These are phyloP conservation scores for Drosophila helvetica DNA, from an alignment of 2,888 invertebrate species.

Conservation along the genomic window DNA sequence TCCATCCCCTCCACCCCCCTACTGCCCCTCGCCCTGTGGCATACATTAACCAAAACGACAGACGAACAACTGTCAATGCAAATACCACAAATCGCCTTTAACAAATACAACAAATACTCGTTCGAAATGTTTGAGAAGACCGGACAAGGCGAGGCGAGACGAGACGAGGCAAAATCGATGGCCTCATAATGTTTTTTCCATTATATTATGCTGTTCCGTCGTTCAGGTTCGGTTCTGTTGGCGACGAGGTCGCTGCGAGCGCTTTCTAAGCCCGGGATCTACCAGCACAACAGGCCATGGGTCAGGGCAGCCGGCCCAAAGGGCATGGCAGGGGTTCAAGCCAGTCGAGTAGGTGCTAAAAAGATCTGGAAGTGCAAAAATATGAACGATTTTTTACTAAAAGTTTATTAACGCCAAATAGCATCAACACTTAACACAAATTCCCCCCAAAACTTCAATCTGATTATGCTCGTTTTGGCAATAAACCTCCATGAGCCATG, in stretches of 20 bases:
- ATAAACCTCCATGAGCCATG: background rate
- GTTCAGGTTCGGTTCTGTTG: constrained; percentile 45
- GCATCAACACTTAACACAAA: background rate
- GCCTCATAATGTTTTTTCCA: constrained; percentile 68
- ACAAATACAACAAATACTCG: constrained; percentile 53
- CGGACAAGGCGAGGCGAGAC: constrained; percentile 46
- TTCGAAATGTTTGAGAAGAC: constrained; percentile 55
- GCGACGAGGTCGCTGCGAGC: constrained; percentile 62
- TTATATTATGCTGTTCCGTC: constrained; percentile 5
- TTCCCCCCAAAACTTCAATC: background rate
- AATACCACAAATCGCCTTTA: constrained; percentile 69
- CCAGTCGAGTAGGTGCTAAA: constrained; percentile 38
- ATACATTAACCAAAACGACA: constrained; percentile 25
- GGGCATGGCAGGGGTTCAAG: constrained; percentile 44
- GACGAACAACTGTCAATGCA: constrained; percentile 30
- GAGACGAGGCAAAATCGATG: constrained; percentile 70
- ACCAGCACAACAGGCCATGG: constrained; percentile 38
- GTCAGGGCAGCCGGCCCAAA: constrained; percentile 62
- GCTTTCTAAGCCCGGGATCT: constrained; percentile 45
- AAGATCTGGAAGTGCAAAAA: constrained; percentile 25
- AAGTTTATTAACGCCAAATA: constrained; percentile 8
- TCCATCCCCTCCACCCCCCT: constrained; percentile 12
- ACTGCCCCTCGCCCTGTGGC: constrained; percentile 22
- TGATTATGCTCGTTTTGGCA: background rate
- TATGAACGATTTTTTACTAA: background rate